phyloP scores from a whole-genome alignment of 2,797 vertebrate genomes.

The Loris lydekkerianus region DNA sequence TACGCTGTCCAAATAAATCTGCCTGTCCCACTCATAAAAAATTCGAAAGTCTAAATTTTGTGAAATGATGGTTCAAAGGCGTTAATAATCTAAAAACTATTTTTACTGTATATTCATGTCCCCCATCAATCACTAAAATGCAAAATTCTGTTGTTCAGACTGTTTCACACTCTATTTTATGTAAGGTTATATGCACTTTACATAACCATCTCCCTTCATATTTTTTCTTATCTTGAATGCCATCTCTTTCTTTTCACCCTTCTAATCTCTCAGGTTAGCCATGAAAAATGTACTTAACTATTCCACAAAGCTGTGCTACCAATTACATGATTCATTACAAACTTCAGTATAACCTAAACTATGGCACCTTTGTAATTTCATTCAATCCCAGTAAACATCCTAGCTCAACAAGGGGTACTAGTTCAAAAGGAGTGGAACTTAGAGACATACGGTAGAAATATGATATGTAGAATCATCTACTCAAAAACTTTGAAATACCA shows the following conservation, averaged over 20 bases:
- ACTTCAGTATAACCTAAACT: neutral
- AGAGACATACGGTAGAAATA: neutral
- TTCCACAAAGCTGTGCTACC: neutral
- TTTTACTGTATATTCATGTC: neutral
- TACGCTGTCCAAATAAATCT: neutral
- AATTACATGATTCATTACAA: neutral
- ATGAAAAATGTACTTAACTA: neutral
- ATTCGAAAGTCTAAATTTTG: neutral
- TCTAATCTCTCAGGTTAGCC: neutral
- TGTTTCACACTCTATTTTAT: neutral
- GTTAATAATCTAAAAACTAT: neutral
- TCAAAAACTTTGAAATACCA: neutral
- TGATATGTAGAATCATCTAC: neutral
- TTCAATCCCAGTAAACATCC: neutral
- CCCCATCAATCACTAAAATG: neutral
- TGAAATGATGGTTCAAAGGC: neutral
- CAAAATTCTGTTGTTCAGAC: neutral
- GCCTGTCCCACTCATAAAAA: neutral
- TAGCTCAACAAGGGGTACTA: neutral
- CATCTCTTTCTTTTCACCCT: neutral
- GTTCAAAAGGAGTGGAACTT: neutral
- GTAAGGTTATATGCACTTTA: neutral
- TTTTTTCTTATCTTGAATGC: neutral
- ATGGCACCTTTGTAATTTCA: neutral
- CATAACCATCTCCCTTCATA: neutral